Evolutionary conservation across 2,888 invertebrate genomes (phyloP), one percentile per base, ranked within the genome.

Genomic region (Diaprepes abbreviatus): DNA sequence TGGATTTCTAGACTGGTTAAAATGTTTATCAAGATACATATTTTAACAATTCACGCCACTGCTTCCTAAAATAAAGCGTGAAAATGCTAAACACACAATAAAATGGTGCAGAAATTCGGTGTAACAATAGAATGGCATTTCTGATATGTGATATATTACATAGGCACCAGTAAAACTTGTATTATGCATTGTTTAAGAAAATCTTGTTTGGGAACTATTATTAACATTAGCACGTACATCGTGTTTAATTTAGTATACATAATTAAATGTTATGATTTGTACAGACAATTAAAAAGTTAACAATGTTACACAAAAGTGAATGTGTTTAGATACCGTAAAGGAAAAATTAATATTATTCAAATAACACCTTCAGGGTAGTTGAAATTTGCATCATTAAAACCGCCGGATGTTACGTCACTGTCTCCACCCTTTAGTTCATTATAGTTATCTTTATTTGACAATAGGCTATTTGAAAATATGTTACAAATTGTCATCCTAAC

Each of bases 251-350:
- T 16, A 9, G 31, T 28, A 28, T 4, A 50, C 16, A 50, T 21
- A 50, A 28, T 28, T 24, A 24, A 50, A 50, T 14, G 6, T 28
- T 48, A 28, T 28, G n/a, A 28, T 50, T 50, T 50, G 48, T 50
- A 50, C 6, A 45, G 28, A 7, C 28, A 50, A 50, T 50, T 50
- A 50, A 50, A 50, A 21, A 5, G 5, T 16, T 17, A 43, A 21
- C 10, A 43, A 21, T 43, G 43, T 43, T 19, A 43, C 21, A 43
- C 43, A 43, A 43, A 43, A 43, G 43, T 43, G 43, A 43, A 43
- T 10, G 43, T 19, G 3, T 21, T 21, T 21, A 9, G 9, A 19
- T n/a, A 1, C 10, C n/a, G 21, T 43, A 17, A n/a, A 43, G 19
- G 10, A 38, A 17, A 40, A 40, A 12, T n/a, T n/a, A n/a, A n/a